Evolutionary conservation across 1,140 invertebrate genomes (phyloP), one percentile per base, ranked within the genome.

Genomic region (Caenorhabditis brenneri): DNA sequence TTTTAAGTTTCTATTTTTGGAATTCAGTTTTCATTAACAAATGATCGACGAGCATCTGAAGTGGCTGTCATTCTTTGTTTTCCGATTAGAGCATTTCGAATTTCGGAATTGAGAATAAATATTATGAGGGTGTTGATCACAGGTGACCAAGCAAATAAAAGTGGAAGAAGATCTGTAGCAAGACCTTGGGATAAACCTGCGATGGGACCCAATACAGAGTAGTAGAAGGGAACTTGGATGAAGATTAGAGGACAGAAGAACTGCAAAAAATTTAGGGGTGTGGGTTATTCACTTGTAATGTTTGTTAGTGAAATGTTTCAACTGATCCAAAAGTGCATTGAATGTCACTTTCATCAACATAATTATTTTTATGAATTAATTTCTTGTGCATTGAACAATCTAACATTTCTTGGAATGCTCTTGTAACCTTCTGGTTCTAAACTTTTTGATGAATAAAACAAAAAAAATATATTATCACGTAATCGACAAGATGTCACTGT

Each of bases 221-320:
- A 74, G 36, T 74, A 74, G 22, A 74, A 74, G n/a, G 65, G 65
- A 42, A 74, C 65, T 74, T 74, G 65, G 29, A 74, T 42, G 36
- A 74, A 74, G 6, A 74, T 42, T 0, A 74, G 22, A 19, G 65
- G 65, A n/a, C 36, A 74, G 65, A 74, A 74, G 10, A 74, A 74
- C 65, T 46, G 65, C 42, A 74, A 36, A 36, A 16, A 36, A 36
- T n/a, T 16, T 19, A 51, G n/a, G 10, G 42, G 42, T 46, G 10
- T 46, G 42, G 42, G 42, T 1, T 1, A 16, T 1, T 16, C 42
- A 12, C 16, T 46, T 46, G 10, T 46, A 46, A 4, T 12, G 42
- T 9, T 12, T 12, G 0, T 46, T 10, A 29, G 27, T 29, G n/a
- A 15, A 29, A n/a, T 3, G n/a, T 27, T 58, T 27, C 24, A 29